Base-by-base conservation (phyloP, 2,797 vertebrate species). In the Notolepis coatsorum region DNA sequence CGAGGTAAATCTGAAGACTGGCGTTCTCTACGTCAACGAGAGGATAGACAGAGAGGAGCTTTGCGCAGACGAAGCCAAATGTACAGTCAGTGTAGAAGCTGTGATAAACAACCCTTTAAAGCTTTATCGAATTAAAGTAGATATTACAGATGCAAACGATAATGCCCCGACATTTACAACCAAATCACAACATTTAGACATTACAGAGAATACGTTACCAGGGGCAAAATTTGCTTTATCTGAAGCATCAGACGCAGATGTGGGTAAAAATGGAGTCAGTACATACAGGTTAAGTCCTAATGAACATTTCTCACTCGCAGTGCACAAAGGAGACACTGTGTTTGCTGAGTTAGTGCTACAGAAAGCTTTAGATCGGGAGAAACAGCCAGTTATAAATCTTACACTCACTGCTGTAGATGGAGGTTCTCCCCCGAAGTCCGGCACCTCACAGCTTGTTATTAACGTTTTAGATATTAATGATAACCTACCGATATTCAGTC, bases 161-260 rank as follows among this genome's bases (percentile, higher is more conserved):
- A n/a, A n/a, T n/a, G n/a, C n/a, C n/a, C n/a, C n/a, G n/a, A n/a
- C n/a, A n/a, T n/a, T n/a, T n/a, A n/a, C n/a, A n/a, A n/a, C n/a
- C n/a, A n/a, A n/a, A n/a, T n/a, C n/a, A n/a, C n/a, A n/a, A n/a
- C n/a, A n/a, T n/a, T n/a, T n/a, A n/a, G n/a, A n/a, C n/a, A n/a
- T n/a, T n/a, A n/a, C n/a, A n/a, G n/a, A n/a, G n/a, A n/a, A n/a
- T n/a, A n/a, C n/a, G n/a, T n/a, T n/a, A n/a, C n/a, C n/a, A n/a
- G n/a, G n/a, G n/a, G n/a, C n/a, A n/a, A 73, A n/a, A 28, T 66
- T 1, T 82, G 55, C 56, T 51, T 85, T 8, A 42, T 23, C 0
- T 5, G 92, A 91, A 4, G 89, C 87, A 5, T 68, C 88, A 21
- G 79, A 94, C 18, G 71, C 87, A 3, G 84, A 57, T 25, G 75